Base-by-base conservation (phyloP, 2,113 vertebrate genomes). In the Serinus canaria region DNA sequence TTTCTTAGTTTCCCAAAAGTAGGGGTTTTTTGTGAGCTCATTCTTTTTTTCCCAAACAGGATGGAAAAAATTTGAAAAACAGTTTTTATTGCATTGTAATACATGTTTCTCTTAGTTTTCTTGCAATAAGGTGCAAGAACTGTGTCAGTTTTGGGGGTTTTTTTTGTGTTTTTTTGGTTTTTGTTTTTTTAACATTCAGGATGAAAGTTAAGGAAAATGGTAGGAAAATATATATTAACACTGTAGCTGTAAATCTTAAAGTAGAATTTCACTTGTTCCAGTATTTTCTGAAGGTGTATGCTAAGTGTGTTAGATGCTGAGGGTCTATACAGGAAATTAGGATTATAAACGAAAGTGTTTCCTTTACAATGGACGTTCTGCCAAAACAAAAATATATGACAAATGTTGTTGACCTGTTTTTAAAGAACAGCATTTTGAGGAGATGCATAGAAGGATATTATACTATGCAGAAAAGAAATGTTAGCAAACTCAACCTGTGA, bases 161-260 rank as follows among this genome's bases (percentile, higher is more conserved):
- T 30, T 27, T n/a, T 49, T 35, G 8, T 35, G 1, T 10, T 8
- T 41, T 25, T 1, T 30, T 16, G 17, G 6, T 4, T 3, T 30
- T 43, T 43, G 41, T 15, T 22, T 25, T 14, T 27, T 6, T 14
- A 19, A 37, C 16, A 43, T 50, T 81, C 31, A 37, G 18, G 31
- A 67, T 39, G 30, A 41, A 39, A 49, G 5, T 46, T 67, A 52
- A 46, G 8, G 11, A 11, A 76, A 84, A n/a, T 10, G 13, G 6
- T 31, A n/a, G 16, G 11, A 63, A 37, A 10, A 15, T 43, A 46
- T 13, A 11, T 74, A 43, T 55, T 62, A 69, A 66, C 7, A 12
- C 9, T 35, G 8, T 30, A 53, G 5, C 11, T 46, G 11, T 78
- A 77, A 83, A 50, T 8, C 25, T 82, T 37, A 15, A 18, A 53